Base-by-base conservation (phyloP, 23 tunicate genomes). In the Oikopleura albicans region DNA sequence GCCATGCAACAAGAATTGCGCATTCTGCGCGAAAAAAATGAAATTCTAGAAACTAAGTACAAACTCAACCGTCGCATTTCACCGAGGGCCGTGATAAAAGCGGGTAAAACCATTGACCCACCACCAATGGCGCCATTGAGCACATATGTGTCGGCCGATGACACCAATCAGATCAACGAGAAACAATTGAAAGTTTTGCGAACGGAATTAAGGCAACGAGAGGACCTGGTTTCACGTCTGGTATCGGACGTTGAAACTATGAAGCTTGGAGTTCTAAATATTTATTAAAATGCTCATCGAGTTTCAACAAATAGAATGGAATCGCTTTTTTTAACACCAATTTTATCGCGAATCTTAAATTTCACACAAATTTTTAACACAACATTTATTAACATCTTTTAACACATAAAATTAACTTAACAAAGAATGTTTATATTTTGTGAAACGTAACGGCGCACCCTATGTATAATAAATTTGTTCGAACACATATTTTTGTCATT, bases 91-190 rank as follows among this genome's bases (percentile, higher is more conserved):
- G 37, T 12, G 2, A 71, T 71, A 2, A 71, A 71, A 29, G 79
- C 79, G 28, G 79, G 79, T 29, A 27, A 71, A 71, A 71, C 79
- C 4, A 71, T 71, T 29, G 79, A 71, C 4, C 79, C 79, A 2
- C 79, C 79, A 71, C 34, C 27, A 71, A 71, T 71, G 79, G 79
- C 79, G 33, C 79, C 79, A 16, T 16, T 12, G 31, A 22, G 37
- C 4, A 31, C 33, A 2, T 71, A 71, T 29, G 35, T 29, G 2
- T 71, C 79, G 34, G 35, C 34, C 37, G 27, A 16, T 29, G 79
- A 71, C 28, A 71, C 33, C 4, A 16, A 27, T 4, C 33, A 31
- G 2, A 16, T 29, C 2, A 31, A 29, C 37, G 35, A 29, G 4
- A 29, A 16, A 12, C 79, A 71, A 29, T 29, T 71, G 35, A 71